Evolutionary conservation across 1,140 invertebrate genomes (phyloP), one percentile per base, ranked within the genome.

Genomic region (Drosophila simulans): DNA sequence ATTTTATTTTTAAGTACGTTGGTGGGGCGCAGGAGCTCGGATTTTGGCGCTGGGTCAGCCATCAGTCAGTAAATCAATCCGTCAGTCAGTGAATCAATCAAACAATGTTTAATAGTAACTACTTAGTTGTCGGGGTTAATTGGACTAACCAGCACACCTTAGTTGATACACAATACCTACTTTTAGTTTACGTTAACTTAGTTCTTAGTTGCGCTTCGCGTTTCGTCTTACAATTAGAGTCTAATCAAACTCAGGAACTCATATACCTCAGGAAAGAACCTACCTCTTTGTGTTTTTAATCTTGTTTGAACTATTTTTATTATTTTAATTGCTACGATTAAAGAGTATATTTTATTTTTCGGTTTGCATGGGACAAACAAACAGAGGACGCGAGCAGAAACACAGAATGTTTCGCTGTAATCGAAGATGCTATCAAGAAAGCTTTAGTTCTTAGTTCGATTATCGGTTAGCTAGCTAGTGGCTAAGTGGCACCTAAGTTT

Each of bases 1-100:
- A 90, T 90, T 86, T 90, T 86, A 86, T 90, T 90, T 90, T 90
- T 89, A 89, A 89, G 80, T 89, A 90, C 86, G 81, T 86, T 90
- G 83, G 17, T 27, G 62, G 45, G 15, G 10, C 4, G 8, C 37
- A 10, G 13, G 34, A n/a, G 17, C 15, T n/a, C 4, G 10, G 20
- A 12, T 3, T 31, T 12, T 49, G 51, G 37, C 3, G 2, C 59
- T 10, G 20, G 66, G n/a, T n/a, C 10, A 27, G 31, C 62, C 54
- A 65, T 57, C 66, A 70, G 43, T 48, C 51, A 70, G 52, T 27
- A 46, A 70, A 22, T 56, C 66, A 70, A 69, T 56, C 66, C 63
- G 66, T 70, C 66, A 70, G 65, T 70, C 66, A 70, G 64, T 70
- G 64, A 70, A 70, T 70, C 64, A 70, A 70, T 70, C 64, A 70